Evolutionary conservation across 2,113 vertebrate genomes (phyloP).

Genomic region (Siphamia tubifer): DNA sequence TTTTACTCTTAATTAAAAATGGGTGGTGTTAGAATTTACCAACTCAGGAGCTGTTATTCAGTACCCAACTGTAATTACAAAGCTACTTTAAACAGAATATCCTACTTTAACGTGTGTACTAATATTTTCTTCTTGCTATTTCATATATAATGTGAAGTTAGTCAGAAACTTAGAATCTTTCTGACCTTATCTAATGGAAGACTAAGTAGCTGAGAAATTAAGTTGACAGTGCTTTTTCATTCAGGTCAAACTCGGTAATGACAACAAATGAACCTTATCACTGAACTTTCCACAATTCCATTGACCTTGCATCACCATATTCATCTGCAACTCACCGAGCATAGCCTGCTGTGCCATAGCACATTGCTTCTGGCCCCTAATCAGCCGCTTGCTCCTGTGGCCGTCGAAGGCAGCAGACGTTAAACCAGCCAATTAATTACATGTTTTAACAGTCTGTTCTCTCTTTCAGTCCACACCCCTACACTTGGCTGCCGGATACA

Average conservation of each 20-base stretch:
- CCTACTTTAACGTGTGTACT: neutral
- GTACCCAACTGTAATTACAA: constrained; percentile 23
- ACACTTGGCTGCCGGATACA: constrained; percentile 96
- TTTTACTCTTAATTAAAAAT: neutral
- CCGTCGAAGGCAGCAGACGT: constrained; percentile 36
- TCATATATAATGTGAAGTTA: neutral
- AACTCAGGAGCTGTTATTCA: neutral
- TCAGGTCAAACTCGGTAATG: constrained; percentile 16
- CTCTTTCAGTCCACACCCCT: constrained; percentile 92
- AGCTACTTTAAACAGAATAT: constrained; percentile 1
- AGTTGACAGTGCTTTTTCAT: constrained; percentile 2
- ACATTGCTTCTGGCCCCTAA: constrained; percentile 64
- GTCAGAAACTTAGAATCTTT: neutral
- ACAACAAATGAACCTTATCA: constrained; percentile 5
- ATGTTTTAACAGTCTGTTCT: constrained; percentile 33
- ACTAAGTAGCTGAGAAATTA: neutral
- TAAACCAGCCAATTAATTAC: neutral
- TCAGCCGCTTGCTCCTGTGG: constrained; percentile 61
- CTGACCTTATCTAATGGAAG: neutral
- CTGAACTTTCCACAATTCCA: constrained; percentile 22
- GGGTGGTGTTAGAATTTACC: neutral
- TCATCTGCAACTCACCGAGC: constrained; percentile 66
- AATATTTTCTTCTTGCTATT: neutral
- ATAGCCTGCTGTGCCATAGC: constrained; percentile 50
- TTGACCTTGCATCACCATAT: constrained; percentile 53